Conservation (phyloP, 2,113 vertebrate species). For the Pontoporia blainvillei region DNA sequence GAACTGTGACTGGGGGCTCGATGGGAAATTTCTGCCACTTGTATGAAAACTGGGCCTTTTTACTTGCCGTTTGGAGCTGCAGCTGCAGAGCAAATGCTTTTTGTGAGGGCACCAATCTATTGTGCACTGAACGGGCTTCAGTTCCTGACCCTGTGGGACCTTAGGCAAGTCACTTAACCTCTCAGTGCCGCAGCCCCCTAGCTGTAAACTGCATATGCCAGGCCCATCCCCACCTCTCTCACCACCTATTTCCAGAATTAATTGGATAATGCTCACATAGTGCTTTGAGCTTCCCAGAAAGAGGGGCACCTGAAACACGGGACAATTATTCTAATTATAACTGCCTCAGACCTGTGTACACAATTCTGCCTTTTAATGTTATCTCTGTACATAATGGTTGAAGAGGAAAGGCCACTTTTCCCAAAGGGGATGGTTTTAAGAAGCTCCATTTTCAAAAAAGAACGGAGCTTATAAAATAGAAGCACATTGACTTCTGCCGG, state of each 20-base stretch:
- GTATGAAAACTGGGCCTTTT: background rate
- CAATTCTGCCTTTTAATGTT: slow-evolving; percentile 34
- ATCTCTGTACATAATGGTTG: background rate
- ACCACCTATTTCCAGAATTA: slow-evolving; percentile 42
- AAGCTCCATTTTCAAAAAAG: slow-evolving; percentile 23
- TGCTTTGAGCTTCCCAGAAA: slow-evolving; percentile 57
- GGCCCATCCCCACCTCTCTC: slow-evolving; percentile 40
- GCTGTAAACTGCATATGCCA: background rate
- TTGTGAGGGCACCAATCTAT: background rate
- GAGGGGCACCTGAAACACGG: background rate
- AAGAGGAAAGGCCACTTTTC: background rate
- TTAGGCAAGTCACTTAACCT: slow-evolving; percentile 48
- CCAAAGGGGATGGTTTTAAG: slow-evolving; percentile 14
- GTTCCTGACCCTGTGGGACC: background rate
- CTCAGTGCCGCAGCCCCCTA: background rate
- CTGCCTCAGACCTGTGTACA: background rate
- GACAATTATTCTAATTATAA: slow-evolving; percentile 56
- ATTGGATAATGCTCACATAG: slow-evolving; percentile 60
- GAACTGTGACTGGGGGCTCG: background rate
- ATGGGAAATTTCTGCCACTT: background rate
- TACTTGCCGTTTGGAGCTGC: background rate
- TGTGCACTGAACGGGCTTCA: background rate
- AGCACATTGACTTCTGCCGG: background rate
- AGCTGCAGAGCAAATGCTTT: background rate
- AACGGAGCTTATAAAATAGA: background rate